Percentiles rank a stretch among this genome's conserved stretches.
Conservation (phyloP, 2,113 vertebrate genomes). For the Perca flavescens region DNA sequence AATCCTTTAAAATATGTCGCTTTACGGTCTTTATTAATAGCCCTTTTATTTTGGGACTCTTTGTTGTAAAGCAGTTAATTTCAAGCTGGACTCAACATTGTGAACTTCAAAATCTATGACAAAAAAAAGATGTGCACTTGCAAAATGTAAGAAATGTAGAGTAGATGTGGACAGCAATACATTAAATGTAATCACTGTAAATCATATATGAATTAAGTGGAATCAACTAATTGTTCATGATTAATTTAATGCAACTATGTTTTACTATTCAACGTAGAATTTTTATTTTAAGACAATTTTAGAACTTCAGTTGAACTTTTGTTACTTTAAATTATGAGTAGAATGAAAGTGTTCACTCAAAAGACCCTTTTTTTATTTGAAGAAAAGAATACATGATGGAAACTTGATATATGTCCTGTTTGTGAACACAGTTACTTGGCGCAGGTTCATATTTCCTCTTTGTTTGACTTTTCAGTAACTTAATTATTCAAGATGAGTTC, state of each 20-base stretch:
- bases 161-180: not conserved
- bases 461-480: too few species aligned
- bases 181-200: not conserved
- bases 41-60: constrained; percentile 33
- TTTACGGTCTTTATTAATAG: not conserved
- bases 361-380: too few species aligned
- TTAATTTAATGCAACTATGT: not conserved
- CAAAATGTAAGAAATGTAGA: too few species aligned
- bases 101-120: not conserved
- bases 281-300: too few species aligned
- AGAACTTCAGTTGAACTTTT: not conserved
- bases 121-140: not conserved
- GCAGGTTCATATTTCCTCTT: not conserved
- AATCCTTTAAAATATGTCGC: constrained; percentile 11
- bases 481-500: too few species aligned
- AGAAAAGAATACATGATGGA: not conserved
- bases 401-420: not conserved
- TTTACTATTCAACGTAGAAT: not conserved
- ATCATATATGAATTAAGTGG: not conserved
- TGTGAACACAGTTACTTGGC: not conserved
- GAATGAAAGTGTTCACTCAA: not conserved
- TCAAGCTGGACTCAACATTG: not conserved
- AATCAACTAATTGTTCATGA: not conserved
- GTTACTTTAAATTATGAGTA: not conserved
- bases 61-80: not conserved